Percentiles rank a stretch among this genome's conserved stretches.
Evolutionary conservation across 64 coral and sea anemone genomes (phyloP).

Genomic region (Porites lutea): DNA sequence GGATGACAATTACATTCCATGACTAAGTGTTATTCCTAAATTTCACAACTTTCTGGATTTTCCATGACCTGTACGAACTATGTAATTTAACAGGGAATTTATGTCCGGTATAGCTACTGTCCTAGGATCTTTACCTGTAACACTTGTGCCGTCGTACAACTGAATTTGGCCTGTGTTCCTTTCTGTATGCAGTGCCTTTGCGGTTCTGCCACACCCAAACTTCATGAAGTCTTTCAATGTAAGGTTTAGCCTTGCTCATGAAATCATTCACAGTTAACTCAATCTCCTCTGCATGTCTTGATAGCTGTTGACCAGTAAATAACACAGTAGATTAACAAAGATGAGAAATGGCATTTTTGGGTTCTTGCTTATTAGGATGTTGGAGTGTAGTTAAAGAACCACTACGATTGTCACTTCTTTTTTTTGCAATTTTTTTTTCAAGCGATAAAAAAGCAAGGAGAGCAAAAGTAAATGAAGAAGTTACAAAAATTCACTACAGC

Average conservation of each 20-base stretch:
- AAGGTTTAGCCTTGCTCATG: conserved; percentile 98
- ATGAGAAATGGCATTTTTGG: background rate
- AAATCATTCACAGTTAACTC: conserved; percentile 95
- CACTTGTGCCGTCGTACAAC: conserved; percentile 94
- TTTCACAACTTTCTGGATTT: no score
- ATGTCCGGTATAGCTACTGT: no score
- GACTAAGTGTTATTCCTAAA: no score
- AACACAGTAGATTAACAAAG: background rate
- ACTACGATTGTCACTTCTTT: background rate
- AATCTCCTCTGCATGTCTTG: conserved; percentile 88
- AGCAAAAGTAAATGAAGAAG: no score
- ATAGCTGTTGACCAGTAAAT: conserved; percentile 46
- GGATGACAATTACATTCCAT: no score
- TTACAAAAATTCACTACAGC: no score
- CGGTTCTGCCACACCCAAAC: conserved; percentile 99
- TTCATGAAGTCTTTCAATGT: conserved; percentile 97
- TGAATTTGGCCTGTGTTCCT: conserved; percentile 90
- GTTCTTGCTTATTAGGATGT: no score
- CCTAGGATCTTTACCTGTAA: conserved; percentile 71
- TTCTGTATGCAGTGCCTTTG: conserved; percentile 90
- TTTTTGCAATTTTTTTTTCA: no score
- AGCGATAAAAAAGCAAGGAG: no score
- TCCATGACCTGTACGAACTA: no score
- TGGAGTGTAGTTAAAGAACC: background rate
- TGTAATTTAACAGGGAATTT: no score